phyloP scores from a whole-genome alignment of 2,888 invertebrate genomes.

The Liodrosophila aerea region DNA sequence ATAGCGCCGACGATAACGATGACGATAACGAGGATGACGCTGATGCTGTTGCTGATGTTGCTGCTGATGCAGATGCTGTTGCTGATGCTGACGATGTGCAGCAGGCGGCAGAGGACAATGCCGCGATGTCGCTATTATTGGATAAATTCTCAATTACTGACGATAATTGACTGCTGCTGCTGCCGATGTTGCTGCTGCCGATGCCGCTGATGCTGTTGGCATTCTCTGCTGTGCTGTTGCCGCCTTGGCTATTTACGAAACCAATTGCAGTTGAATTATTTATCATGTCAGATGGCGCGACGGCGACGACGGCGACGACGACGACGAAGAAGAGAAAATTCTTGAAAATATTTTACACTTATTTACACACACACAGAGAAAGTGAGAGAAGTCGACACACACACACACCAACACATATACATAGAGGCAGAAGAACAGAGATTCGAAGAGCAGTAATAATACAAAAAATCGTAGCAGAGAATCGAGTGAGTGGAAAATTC shows the following conservation, averaged over 20 bases:
- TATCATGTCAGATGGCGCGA: slow-evolving; percentile 68
- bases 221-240: too few species aligned
- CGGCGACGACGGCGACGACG: slow-evolving; percentile 7
- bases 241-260: slow-evolving; percentile 68
- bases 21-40: slow-evolving; percentile 23
- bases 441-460: not conserved
- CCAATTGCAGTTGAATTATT: slow-evolving; percentile 76
- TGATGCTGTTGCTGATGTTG: slow-evolving; percentile 27
- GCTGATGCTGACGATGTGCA: slow-evolving; percentile 27
- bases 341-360: slow-evolving; percentile 73
- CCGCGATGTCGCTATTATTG: slow-evolving; percentile 74
- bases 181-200: slow-evolving; percentile 38
- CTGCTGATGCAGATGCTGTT: slow-evolving; percentile 48
- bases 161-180: slow-evolving; percentile 80
- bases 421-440: not conserved
- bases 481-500: slow-evolving; percentile 64
- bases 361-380: slow-evolving; percentile 50
- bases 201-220: slow-evolving; percentile 35
- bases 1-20: slow-evolving; percentile 20
- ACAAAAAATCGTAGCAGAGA: not conserved
- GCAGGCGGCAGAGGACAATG: slow-evolving; percentile 65
- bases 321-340: slow-evolving; percentile 67
- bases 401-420: slow-evolving; percentile 27
- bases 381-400: slow-evolving; percentile 34
- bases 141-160: slow-evolving; percentile 82